Percentiles rank a stretch among this genome's conserved stretches.
Conservation (phyloP, 2,113 vertebrate species). For the Cathartes aura region DNA sequence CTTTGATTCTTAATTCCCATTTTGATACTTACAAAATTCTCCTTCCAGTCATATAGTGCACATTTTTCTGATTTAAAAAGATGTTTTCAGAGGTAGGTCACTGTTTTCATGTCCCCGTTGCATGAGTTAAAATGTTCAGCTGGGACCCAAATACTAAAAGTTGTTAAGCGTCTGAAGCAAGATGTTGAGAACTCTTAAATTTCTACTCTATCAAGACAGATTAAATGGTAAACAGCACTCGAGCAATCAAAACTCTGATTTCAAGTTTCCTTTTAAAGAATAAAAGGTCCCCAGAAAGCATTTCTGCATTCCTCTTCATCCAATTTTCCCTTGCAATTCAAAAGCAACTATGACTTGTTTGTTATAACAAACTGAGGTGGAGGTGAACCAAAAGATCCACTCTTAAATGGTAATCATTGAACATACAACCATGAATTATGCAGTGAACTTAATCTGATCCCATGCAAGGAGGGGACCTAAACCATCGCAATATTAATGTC, state of each 20-base stretch:
- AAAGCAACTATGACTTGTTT: constrained; percentile 21
- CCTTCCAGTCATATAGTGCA: constrained; percentile 13
- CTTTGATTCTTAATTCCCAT: constrained; percentile 38
- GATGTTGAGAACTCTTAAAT: constrained; percentile 50
- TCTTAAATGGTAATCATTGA: constrained; percentile 13
- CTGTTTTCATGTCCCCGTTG: constrained; percentile 37
- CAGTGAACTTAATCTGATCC: constrained; percentile 54
- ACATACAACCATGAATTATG: constrained; percentile 48
- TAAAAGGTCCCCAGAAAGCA: constrained; percentile 47
- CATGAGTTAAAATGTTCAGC: constrained; percentile 40
- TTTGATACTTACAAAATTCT: constrained; percentile 25
- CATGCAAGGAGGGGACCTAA: not conserved
- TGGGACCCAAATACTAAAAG: constrained; percentile 23
- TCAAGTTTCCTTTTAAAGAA: constrained; percentile 54
- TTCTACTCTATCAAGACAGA: constrained; percentile 41
- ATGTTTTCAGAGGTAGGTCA: constrained; percentile 66
- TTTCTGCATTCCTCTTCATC: constrained; percentile 32
- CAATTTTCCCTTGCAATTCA: constrained; percentile 10
- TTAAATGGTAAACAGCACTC: constrained; percentile 46
- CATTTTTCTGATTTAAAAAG: constrained; percentile 71
- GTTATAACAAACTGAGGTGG: constrained; percentile 15
- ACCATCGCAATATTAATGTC: not conserved
- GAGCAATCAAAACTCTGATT: constrained; percentile 46
- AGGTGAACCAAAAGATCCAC: constrained; percentile 39
- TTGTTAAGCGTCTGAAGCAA: not conserved